Conservation (phyloP, 2,113 vertebrate genomes). For the Hydrochoerus hydrochaeris region DNA sequence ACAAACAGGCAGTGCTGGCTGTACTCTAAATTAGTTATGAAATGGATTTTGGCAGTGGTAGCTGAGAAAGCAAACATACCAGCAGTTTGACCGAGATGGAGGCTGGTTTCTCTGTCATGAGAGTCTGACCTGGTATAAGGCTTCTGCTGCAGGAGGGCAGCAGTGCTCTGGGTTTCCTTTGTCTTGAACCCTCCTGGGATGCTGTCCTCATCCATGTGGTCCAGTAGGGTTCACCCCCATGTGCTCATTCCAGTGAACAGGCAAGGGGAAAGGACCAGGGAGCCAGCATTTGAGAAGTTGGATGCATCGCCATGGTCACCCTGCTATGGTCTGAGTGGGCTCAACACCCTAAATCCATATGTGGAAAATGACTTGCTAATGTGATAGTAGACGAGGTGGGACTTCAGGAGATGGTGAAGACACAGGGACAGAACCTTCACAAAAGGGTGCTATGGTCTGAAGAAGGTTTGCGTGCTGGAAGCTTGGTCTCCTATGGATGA, state of each 20-base stretch:
- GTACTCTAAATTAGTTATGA: background rate
- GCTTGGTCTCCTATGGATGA: background rate
- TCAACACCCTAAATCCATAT: background rate
- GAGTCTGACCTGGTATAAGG: background rate
- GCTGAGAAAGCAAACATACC: background rate
- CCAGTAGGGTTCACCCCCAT: background rate
- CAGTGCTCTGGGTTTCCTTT: background rate
- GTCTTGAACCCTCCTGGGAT: background rate
- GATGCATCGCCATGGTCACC: too few species aligned
- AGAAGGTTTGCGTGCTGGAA: background rate
- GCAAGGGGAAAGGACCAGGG: background rate
- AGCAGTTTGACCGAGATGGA: background rate
- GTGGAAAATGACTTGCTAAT: background rate
- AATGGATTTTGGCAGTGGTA: background rate
- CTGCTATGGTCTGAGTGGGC: background rate
- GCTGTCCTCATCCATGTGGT: background rate
- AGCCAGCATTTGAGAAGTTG: background rate
- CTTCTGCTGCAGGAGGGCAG: background rate
- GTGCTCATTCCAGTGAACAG: background rate
- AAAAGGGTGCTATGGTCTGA: background rate
- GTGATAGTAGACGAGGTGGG: background rate
- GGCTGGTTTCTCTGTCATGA: background rate
- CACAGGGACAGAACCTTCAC: background rate
- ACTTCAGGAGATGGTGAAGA: background rate
- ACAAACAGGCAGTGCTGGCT: background rate